A percentile compares a stretch with the other conserved stretches of the same genome.
Evolutionary conservation across 2,888 invertebrate species (phyloP).

Genomic region (Zygaena filipendulae): DNA sequence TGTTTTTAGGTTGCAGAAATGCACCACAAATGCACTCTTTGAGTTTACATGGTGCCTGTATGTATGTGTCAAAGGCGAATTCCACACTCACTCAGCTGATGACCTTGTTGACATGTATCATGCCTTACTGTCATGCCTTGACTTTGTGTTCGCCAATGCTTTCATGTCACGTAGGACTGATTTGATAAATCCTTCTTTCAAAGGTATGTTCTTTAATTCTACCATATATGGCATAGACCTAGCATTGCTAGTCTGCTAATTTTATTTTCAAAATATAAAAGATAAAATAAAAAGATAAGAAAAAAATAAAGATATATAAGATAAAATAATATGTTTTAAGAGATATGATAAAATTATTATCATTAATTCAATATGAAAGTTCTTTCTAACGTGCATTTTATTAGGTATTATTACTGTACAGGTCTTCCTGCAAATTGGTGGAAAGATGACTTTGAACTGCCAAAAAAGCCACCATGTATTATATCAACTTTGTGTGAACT

Average conservation of each 20-base stretch:
- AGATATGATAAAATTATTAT: no score
- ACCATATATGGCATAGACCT: no score
- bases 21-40: conserved; percentile 85
- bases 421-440: conserved; percentile 80
- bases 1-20: conserved; percentile 75
- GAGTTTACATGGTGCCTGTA: conserved; percentile 96
- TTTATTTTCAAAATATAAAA: no score
- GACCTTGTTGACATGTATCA: conserved; percentile 96
- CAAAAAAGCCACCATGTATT: conserved; percentile 80
- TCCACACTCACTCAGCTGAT: conserved; percentile 85
- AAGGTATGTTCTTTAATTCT: conserved; percentile 65
- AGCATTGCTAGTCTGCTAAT: background rate
- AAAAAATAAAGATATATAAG: no score
- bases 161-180: conserved; percentile 82
- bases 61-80: conserved; percentile 88
- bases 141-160: conserved; percentile 90
- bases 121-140: conserved; percentile 89
- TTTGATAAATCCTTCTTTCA: conserved; percentile 85
- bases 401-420: no score
- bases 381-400: no score
- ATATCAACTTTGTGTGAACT: conserved; percentile 84
- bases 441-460: conserved; percentile 66
- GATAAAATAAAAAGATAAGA: no score
- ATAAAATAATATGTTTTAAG: no score
- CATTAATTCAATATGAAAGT: no score